phyloP scores from a whole-genome alignment of 2,888 invertebrate genomes.

The Steinernema carpocapsae region DNA sequence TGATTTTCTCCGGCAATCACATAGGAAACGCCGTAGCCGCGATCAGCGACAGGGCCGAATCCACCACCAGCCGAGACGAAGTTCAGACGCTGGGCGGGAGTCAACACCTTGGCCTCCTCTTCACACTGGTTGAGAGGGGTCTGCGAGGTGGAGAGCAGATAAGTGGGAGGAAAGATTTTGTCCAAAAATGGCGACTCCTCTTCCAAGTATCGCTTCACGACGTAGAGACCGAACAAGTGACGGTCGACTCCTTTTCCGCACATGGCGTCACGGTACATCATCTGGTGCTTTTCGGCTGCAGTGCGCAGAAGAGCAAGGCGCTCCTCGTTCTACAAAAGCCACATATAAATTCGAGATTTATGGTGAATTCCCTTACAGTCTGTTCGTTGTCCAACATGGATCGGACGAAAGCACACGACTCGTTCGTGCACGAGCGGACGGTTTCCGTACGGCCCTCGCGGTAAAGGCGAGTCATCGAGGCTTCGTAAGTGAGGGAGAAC shows the following conservation, averaged over 20 bases:
- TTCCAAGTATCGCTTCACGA: conserved; percentile 94
- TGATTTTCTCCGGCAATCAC: conserved; percentile 94
- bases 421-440: conserved; percentile 84
- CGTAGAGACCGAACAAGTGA: conserved; percentile 95
- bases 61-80: conserved; percentile 73
- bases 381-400: conserved; percentile 77
- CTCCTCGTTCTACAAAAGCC: conserved; percentile 48
- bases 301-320: conserved; percentile 61
- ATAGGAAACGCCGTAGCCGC: conserved; percentile 97
- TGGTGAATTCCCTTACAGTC: neutral
- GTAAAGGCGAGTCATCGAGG: conserved; percentile 94
- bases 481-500: conserved; percentile 94
- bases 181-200: conserved; percentile 74
- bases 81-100: conserved; percentile 47
- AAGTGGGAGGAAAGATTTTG: conserved; percentile 94
- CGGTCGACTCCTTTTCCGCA: conserved; percentile 91
- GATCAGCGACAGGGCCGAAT: conserved; percentile 89
- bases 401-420: conserved; percentile 88
- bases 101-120: conserved; percentile 50
- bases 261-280: conserved; percentile 93
- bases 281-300: conserved; percentile 77
- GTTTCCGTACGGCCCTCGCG: conserved; percentile 96
- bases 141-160: conserved; percentile 94
- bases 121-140: conserved; percentile 88
- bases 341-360: neutral